phyloP scores from a whole-genome alignment of 2,888 invertebrate species.

The Apotomis capreana region DNA sequence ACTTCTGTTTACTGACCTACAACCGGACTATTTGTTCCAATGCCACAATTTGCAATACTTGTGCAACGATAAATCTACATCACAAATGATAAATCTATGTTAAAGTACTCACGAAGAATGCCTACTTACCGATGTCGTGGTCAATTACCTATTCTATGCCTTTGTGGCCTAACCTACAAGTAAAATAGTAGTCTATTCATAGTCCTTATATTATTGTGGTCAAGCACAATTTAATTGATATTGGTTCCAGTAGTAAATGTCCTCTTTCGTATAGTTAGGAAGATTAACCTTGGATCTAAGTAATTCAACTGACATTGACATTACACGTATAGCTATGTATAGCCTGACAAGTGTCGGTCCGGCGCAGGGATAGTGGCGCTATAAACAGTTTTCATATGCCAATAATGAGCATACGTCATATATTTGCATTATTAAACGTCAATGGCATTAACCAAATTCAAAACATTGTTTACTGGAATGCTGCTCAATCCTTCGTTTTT shows the following conservation, averaged over 20 bases:
- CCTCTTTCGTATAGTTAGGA: no score
- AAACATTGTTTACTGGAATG: no score
- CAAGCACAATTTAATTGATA: neutral
- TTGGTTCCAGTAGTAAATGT: conserved; percentile 2
- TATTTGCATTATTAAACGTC: no score
- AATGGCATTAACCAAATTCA: no score
- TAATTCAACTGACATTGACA: no score
- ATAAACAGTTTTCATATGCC: no score
- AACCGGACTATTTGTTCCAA: neutral
- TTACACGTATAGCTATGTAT: no score
- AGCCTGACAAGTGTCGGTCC: no score
- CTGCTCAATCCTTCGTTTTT: no score
- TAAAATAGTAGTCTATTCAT: neutral
- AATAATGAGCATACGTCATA: no score
- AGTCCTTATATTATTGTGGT: neutral
- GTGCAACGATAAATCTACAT: neutral
- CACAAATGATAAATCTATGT: conserved; percentile 16
- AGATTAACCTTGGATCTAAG: no score
- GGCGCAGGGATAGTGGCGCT: no score
- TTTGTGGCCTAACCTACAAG: conserved; percentile 37
- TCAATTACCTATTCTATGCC: conserved; percentile 13
- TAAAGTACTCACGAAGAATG: conserved; percentile 24
- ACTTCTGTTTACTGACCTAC: neutral
- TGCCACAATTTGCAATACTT: conserved; percentile 22
- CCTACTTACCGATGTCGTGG: conserved; percentile 24